Base-by-base conservation (phyloP, 2,113 vertebrate genomes). In the Dolichallabes microphthalmus region DNA sequence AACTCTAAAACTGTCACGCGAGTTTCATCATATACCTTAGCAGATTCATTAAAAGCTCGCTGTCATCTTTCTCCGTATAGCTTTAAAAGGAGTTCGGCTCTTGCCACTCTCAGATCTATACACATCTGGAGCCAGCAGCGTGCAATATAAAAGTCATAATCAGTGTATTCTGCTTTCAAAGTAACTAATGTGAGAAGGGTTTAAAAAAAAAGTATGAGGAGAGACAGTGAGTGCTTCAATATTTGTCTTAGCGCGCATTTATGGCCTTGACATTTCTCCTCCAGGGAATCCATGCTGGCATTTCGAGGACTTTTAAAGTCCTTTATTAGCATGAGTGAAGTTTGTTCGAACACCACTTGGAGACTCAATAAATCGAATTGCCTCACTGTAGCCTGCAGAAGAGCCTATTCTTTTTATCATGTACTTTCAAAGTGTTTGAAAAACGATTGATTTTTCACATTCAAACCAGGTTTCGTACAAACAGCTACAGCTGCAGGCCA, bases 131-230 rank as follows among this genome's bases (percentile, higher is more conserved):
- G 8, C 35, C n/a, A 27, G 71, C 55, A 78, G 82, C 2, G 39
- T 74, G 66, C 17, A 11, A 57, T 27, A 45, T 50, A 61, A 55
- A 84, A 77, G 52, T 50, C 50, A 32, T 77, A 53, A 77, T 61
- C 22, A 53, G 39, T 78, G 83, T 68, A 9, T 85, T 68, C 61
- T 84, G 45, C 60, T 84, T 84, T 77, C 73, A 77, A 78, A 85
- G 61, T 68, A 57, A 45, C 13, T 64, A 35, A 85, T 30, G 50
- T 57, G 83, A 35, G 60, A 77, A 63, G 17, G 17, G 53, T 20
- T 78, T 3, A 32, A 83, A 75, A 53, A 32, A 83, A 75, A 53
- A 55, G 5, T 6, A 20, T 25, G 45, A 74, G 39, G 8, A 50
- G 73, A 76, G 73, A 76, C 25, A 0, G 73, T 10, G 73, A 53